phyloP scores from a whole-genome alignment of 2,888 invertebrate species.

The Ischnura elegans region DNA sequence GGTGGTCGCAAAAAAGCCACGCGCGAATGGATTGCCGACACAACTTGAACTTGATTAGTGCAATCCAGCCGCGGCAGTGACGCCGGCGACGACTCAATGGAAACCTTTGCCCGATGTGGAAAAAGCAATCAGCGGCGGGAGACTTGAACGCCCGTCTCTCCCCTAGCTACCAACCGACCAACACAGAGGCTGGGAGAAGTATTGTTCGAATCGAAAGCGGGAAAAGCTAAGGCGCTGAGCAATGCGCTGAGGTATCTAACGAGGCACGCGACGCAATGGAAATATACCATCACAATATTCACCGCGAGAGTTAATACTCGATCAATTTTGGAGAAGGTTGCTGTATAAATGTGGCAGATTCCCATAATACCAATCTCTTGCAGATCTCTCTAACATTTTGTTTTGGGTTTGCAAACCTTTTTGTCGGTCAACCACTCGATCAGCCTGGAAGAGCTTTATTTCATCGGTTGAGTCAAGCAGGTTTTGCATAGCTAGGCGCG shows the following conservation, averaged over 20 bases:
- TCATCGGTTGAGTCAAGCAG: too few relatives aligned
- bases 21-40: neutral
- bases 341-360: too few relatives aligned
- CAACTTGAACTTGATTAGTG: constrained; percentile 44
- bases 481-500: too few relatives aligned
- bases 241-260: neutral
- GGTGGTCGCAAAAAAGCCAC: neutral
- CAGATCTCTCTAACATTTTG: too few relatives aligned
- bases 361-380: neutral
- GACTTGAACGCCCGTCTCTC: neutral
- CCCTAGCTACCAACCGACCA: too few relatives aligned
- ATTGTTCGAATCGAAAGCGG: neutral
- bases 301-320: too few relatives aligned
- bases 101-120: neutral
- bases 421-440: too few relatives aligned
- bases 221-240: neutral
- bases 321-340: too few relatives aligned
- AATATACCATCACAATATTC: too few relatives aligned
- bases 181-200: neutral
- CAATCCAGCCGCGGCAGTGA: neutral
- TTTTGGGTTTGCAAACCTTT: too few relatives aligned
- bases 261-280: neutral
- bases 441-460: too few relatives aligned
- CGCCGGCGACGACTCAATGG: constrained; percentile 50
- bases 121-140: constrained; percentile 16